Evolutionary conservation across 2,888 invertebrate genomes (phyloP).

Genomic region (Punctoribates punctum): DNA sequence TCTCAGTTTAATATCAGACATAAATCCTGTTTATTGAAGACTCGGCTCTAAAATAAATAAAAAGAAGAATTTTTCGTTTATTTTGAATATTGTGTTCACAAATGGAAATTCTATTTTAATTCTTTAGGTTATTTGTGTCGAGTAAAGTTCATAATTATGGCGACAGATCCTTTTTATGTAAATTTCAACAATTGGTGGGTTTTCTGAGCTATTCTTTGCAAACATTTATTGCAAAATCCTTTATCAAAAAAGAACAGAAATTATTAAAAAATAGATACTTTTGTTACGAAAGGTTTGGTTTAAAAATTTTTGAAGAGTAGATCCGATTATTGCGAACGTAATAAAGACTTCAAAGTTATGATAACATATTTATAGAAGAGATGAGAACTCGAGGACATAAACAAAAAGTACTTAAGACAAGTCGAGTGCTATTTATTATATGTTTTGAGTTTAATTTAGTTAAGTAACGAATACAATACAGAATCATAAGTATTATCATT

Average conservation of each 20-base stretch:
- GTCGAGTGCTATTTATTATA: constrained; percentile 8
- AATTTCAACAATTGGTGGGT: no score
- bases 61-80: constrained; percentile 11
- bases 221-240: no score
- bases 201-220: no score
- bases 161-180: no score
- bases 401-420: constrained; percentile 5
- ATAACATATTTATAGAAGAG: background rate
- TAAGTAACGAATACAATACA: background rate
- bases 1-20: background rate
- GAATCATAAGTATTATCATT: constrained; percentile 14
- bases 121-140: no score
- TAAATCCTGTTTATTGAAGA: constrained; percentile 15
- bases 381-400: background rate
- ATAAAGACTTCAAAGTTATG: no score
- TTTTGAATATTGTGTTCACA: background rate
- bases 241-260: no score
- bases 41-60: constrained; percentile 21
- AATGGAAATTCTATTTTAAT: background rate
- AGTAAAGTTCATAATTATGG: no score
- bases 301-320: no score
- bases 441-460: constrained; percentile 34
- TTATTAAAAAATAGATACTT: no score
- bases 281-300: no score
- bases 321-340: no score